A percentile compares a stretch with the other conserved stretches of the same genome.
phyloP scores from a whole-genome alignment of 2,113 vertebrate genomes.

The Triplophysa tibetana region DNA sequence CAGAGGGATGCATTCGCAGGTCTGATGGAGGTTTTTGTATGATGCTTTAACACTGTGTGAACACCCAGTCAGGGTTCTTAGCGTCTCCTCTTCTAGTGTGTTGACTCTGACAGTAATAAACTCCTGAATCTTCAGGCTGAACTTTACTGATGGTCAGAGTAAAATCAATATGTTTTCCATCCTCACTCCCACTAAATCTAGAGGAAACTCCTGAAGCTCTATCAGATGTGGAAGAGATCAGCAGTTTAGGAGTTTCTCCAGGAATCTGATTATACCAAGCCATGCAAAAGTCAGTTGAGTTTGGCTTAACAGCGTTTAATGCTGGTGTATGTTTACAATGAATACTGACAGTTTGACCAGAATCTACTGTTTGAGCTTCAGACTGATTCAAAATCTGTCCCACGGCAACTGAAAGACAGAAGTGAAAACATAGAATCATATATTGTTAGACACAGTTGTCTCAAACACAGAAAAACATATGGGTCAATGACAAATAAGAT shows the following conservation, averaged over 20 bases:
- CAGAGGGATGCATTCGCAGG: neutral
- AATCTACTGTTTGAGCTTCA: slow-evolving; percentile 24
- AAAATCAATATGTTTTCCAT: neutral
- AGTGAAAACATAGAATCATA: neutral
- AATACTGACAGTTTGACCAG: slow-evolving; percentile 36
- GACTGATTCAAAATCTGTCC: slow-evolving; percentile 37
- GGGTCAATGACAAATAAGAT: too few relatives aligned
- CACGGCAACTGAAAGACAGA: slow-evolving; percentile 12
- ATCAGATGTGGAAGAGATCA: neutral
- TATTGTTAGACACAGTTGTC: too few relatives aligned
- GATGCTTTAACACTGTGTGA: slow-evolving; percentile 20
- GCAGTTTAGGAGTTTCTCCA: slow-evolving; percentile 29
- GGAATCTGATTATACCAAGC: slow-evolving; percentile 7
- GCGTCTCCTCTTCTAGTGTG: neutral
- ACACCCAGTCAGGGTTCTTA: neutral
- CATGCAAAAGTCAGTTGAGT: neutral
- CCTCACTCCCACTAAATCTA: slow-evolving; percentile 35
- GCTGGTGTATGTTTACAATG: slow-evolving; percentile 5
- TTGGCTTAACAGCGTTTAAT: neutral
- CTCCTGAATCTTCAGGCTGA: slow-evolving; percentile 42
- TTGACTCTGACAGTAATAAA: slow-evolving; percentile 20
- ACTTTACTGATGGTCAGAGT: slow-evolving; percentile 30
- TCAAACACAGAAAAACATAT: too few relatives aligned
- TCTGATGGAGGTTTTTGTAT: slow-evolving; percentile 17
- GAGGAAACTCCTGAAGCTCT: slow-evolving; percentile 33